Conservation (phyloP, 1,140 invertebrate genomes). For the Drosophila mayri region DNA sequence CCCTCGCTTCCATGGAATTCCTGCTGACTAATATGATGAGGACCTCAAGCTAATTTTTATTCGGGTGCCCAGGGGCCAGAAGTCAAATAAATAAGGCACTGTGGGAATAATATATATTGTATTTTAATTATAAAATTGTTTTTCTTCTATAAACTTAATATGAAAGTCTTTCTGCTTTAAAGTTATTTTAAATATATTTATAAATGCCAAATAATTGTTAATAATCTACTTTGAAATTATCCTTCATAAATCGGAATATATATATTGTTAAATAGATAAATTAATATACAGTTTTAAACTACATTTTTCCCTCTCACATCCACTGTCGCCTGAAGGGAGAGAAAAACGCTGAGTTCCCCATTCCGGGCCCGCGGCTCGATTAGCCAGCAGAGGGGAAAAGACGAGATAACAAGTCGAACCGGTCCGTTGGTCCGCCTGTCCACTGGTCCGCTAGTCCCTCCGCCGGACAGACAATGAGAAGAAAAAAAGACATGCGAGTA, state of each 20-base stretch:
- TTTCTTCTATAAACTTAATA: not conserved
- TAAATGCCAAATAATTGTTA: not conserved
- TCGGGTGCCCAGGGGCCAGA: slow-evolving; percentile 40
- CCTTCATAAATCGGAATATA: not conserved
- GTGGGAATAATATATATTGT: not conserved
- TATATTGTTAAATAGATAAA: not conserved
- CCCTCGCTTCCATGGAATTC: slow-evolving; percentile 60
- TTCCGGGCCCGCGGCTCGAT: slow-evolving; percentile 42
- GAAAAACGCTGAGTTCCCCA: slow-evolving; percentile 24
- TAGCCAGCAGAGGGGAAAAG: slow-evolving; percentile 59
- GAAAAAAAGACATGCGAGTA: slow-evolving; percentile 69
- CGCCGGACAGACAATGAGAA: slow-evolving; percentile 39
- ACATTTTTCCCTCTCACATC: not conserved
- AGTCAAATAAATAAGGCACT: slow-evolving; percentile 10
- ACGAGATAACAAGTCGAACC: slow-evolving; percentile 76
- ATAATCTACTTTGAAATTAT: not conserved
- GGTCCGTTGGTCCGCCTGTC: slow-evolving; percentile 61
- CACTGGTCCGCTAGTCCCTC: slow-evolving; percentile 24
- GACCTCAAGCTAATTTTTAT: slow-evolving; percentile 72
- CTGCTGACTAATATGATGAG: slow-evolving; percentile 60
- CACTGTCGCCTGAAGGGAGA: slow-evolving; percentile 32
- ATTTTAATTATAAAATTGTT: not conserved
- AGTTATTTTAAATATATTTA: not conserved
- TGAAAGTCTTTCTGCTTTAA: not conserved
- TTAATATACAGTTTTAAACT: not conserved